phyloP scores from a whole-genome alignment of 2,113 vertebrate species.

The Odocoileus hemionus region DNA sequence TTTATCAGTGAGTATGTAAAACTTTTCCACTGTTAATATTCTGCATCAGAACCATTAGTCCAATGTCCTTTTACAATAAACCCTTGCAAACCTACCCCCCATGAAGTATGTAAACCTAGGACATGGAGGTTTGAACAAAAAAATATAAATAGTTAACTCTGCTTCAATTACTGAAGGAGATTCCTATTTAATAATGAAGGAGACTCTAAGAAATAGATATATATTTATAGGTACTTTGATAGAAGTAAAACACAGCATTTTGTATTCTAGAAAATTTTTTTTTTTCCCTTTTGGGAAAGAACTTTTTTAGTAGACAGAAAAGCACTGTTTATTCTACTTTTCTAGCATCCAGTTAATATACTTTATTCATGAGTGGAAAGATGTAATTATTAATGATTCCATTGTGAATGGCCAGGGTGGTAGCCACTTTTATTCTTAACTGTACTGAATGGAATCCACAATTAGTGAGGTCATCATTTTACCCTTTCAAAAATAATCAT shows the following conservation, averaged over 20 bases:
- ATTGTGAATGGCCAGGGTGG: background rate
- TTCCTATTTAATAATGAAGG: background rate
- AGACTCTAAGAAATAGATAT: background rate
- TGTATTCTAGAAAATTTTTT: background rate
- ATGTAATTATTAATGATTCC: background rate
- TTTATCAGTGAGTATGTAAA: background rate
- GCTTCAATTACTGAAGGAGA: background rate
- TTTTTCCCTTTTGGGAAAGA: background rate
- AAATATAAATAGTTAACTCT: background rate
- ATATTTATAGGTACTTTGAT: background rate
- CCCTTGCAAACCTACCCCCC: background rate
- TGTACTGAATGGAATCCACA: background rate
- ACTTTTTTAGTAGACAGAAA: background rate
- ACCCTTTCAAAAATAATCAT: background rate
- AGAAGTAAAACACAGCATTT: background rate
- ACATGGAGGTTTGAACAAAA: background rate
- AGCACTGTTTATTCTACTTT: background rate
- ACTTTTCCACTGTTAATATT: background rate
- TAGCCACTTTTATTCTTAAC: background rate
- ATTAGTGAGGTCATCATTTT: background rate
- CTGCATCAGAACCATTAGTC: background rate
- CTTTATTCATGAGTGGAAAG: background rate
- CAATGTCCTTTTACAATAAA: background rate
- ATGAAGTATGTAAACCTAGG: background rate
- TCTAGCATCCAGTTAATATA: background rate